A percentile compares a stretch with the other conserved stretches of the same genome.
Conservation (phyloP, 2,113 vertebrate species). For the Thunnus maccoyii region DNA sequence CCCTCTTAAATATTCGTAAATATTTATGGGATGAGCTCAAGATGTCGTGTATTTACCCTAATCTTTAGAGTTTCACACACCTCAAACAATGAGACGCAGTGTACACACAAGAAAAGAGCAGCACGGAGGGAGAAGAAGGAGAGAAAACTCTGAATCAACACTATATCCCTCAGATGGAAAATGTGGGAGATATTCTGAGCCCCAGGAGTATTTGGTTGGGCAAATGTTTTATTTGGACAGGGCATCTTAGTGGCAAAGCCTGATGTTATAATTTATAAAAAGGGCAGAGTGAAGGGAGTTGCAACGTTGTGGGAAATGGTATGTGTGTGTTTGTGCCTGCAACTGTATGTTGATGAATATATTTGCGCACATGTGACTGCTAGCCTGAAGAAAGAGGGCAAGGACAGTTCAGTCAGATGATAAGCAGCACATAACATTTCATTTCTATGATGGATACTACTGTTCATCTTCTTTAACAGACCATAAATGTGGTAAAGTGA, state of each 20-base stretch:
- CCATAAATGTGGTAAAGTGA: background rate
- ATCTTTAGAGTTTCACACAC: conserved; percentile 60
- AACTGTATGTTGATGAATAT: conserved; percentile 34
- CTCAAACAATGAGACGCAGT: conserved; percentile 67
- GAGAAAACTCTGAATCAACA: conserved; percentile 66
- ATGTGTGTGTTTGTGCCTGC: conserved; percentile 12
- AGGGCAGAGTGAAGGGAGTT: conserved; percentile 74
- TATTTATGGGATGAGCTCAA: conserved; percentile 67
- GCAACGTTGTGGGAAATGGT: conserved; percentile 44
- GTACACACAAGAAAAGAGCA: conserved; percentile 56
- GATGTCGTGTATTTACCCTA: conserved; percentile 74
- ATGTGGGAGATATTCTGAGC: conserved; percentile 68
- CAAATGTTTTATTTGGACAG: conserved; percentile 73
- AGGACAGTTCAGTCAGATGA: conserved; percentile 54
- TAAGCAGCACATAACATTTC: background rate
- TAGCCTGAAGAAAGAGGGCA: conserved; percentile 27
- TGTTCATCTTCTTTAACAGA: background rate
- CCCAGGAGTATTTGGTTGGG: conserved; percentile 67
- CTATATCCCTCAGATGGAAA: conserved; percentile 64
- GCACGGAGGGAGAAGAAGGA: conserved; percentile 25
- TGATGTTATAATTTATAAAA: conserved; percentile 79
- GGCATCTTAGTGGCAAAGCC: conserved; percentile 59
- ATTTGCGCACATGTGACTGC: conserved; percentile 28
- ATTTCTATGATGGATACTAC: background rate
- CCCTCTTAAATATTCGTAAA: conserved; percentile 63